phyloP scores from a whole-genome alignment of 2,113 vertebrate species.

The Callithrix jacchus region DNA sequence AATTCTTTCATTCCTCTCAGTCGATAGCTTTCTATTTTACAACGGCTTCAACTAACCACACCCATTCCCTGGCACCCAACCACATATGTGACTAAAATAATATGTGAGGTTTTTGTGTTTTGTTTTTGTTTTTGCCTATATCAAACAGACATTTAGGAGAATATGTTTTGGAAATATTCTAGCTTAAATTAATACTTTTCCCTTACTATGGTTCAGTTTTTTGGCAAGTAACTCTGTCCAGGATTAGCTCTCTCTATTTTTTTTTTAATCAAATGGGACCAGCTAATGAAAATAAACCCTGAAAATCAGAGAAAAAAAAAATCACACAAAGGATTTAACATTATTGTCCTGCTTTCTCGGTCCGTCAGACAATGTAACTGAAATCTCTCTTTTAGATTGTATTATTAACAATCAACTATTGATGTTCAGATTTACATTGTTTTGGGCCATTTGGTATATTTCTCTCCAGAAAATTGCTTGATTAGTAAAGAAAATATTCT shows the following conservation, averaged over 20 bases:
- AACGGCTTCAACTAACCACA: neutral
- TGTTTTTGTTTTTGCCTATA: neutral
- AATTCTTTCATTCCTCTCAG: neutral
- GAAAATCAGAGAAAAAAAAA: neutral
- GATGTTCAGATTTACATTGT: constrained; percentile 57
- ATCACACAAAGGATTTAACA: neutral
- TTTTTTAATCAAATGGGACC: neutral
- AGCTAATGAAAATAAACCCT: neutral
- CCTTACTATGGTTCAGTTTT: neutral
- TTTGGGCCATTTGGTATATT: neutral
- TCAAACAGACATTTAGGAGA: neutral
- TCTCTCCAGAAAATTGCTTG: constrained; percentile 12
- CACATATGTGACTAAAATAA: neutral
- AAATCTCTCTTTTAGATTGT: neutral
- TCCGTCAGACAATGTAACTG: constrained; percentile 18
- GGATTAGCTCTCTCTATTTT: neutral
- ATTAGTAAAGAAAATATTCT: constrained; percentile 17
- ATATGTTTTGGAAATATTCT: neutral
- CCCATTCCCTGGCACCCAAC: neutral
- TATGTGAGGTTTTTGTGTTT: neutral
- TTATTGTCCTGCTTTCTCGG: constrained; percentile 26
- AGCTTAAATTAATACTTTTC: neutral
- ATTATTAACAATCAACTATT: constrained; percentile 19
- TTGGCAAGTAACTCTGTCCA: neutral
- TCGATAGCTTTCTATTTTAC: neutral